Evolutionary conservation across 2,888 invertebrate genomes (phyloP).

Genomic region (Xanthostigma xanthostigma): DNA sequence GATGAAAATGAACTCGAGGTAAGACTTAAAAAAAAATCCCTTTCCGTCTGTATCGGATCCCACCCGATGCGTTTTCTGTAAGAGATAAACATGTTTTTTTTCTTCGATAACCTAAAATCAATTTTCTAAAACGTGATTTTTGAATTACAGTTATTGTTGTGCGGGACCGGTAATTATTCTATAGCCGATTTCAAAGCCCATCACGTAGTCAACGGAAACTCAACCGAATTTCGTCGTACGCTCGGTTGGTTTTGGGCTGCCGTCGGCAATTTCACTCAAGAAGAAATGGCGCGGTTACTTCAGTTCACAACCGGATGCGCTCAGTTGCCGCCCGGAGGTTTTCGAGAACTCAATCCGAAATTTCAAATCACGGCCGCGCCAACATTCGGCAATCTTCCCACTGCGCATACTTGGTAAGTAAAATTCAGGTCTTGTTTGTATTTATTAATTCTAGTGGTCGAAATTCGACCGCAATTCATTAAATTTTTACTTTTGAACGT

Average conservation of each 20-base stretch:
- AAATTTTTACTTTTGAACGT: too few relatives aligned
- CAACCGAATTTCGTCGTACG: conserved; percentile 69
- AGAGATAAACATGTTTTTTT: background rate
- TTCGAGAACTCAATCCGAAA: conserved; percentile 74
- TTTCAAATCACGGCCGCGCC: conserved; percentile 87
- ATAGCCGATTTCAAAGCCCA: conserved; percentile 81
- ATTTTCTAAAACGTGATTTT: background rate
- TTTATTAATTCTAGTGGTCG: too few relatives aligned
- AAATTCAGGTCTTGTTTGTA: background rate
- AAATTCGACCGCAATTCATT: too few relatives aligned
- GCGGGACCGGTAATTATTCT: conserved; percentile 86
- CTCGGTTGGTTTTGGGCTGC: conserved; percentile 87
- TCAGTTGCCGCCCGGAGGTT: conserved; percentile 82
- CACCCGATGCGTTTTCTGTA: background rate
- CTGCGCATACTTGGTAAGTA: conserved; percentile 80
- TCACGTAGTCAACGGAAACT: conserved; percentile 69
- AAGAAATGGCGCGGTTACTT: conserved; percentile 82
- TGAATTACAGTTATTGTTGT: conserved; percentile 60
- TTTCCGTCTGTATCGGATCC: too few relatives aligned
- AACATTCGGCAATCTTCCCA: conserved; percentile 79
- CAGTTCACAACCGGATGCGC: conserved; percentile 91
- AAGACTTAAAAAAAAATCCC: conserved; percentile 14
- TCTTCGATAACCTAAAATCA: background rate
- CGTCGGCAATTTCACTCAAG: conserved; percentile 73
- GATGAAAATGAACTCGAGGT: conserved; percentile 95